A percentile compares a stretch with the other conserved stretches of the same genome.
phyloP scores from a whole-genome alignment of 2,888 invertebrate genomes.

The Trissolcus brochymenae region DNA sequence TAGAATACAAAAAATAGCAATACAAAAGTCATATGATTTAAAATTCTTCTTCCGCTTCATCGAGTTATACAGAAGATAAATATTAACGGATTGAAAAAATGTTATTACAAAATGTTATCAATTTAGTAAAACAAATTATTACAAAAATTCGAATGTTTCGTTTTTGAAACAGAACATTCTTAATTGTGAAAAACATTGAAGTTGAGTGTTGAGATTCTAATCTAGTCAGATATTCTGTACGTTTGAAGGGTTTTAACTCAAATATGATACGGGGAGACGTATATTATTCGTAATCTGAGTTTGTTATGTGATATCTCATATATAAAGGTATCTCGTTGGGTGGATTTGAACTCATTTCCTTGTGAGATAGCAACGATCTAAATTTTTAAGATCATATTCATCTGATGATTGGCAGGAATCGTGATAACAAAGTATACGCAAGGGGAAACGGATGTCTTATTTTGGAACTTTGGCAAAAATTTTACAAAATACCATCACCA shows the following conservation, averaged over 20 bases:
- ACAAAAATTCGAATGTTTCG: too few species aligned
- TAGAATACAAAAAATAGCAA: not conserved
- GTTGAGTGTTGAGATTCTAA: not conserved
- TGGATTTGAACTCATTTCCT: conserved; percentile 2
- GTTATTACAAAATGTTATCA: too few species aligned
- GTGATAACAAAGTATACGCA: too few species aligned
- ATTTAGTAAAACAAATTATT: too few species aligned
- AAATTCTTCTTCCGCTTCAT: not conserved
- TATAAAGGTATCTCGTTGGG: not conserved
- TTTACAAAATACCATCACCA: too few species aligned
- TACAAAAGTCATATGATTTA: not conserved
- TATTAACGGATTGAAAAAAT: too few species aligned
- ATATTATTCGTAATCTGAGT: conserved; percentile 14
- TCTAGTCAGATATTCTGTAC: not conserved
- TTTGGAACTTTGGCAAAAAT: too few species aligned
- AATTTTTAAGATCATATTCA: conserved; percentile 2
- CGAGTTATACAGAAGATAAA: too few species aligned
- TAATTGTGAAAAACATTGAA: not conserved
- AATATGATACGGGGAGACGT: not conserved
- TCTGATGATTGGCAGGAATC: too few species aligned
- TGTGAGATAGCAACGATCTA: not conserved
- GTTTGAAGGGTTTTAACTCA: not conserved
- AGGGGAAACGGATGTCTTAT: too few species aligned
- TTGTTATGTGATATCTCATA: conserved; percentile 3
- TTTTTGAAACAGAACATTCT: not conserved